Conservation (phyloP, 2,888 invertebrate species). For the Heteromyza rotundicornis region DNA sequence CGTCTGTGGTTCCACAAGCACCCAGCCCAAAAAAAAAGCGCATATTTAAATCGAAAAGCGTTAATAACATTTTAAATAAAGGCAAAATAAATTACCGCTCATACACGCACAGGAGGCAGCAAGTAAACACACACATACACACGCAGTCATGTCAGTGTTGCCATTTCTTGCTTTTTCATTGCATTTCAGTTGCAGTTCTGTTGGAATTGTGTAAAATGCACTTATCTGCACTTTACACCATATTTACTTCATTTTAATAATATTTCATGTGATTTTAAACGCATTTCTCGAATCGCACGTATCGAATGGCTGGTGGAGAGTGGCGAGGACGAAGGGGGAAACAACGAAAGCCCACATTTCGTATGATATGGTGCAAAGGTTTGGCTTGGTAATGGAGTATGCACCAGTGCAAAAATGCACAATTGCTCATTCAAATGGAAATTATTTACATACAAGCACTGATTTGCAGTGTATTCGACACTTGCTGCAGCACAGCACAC, state of each 20-base stretch:
- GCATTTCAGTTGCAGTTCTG: neutral
- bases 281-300: slow-evolving; percentile 26
- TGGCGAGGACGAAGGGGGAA: slow-evolving; percentile 9
- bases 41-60: no score
- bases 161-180: neutral
- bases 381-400: slow-evolving; percentile 25
- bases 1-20: no score
- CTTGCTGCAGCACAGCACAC: neutral
- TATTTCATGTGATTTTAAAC: slow-evolving; percentile 57
- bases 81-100: no score
- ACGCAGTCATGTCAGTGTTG: no score
- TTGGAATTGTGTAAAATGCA: slow-evolving; percentile 17
- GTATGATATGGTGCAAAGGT: neutral
- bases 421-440: slow-evolving; percentile 60
- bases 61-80: no score
- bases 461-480: slow-evolving; percentile 5
- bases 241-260: slow-evolving; percentile 60
- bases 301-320: slow-evolving; percentile 16
- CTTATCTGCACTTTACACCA: slow-evolving; percentile 62
- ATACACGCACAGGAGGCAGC: no score
- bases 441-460: slow-evolving; percentile 47
- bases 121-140: no score
- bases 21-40: no score
- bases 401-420: slow-evolving; percentile 45
- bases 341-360: neutral